Base-by-base conservation (phyloP, 2,113 vertebrate genomes). In the Nesoenas mayeri region DNA sequence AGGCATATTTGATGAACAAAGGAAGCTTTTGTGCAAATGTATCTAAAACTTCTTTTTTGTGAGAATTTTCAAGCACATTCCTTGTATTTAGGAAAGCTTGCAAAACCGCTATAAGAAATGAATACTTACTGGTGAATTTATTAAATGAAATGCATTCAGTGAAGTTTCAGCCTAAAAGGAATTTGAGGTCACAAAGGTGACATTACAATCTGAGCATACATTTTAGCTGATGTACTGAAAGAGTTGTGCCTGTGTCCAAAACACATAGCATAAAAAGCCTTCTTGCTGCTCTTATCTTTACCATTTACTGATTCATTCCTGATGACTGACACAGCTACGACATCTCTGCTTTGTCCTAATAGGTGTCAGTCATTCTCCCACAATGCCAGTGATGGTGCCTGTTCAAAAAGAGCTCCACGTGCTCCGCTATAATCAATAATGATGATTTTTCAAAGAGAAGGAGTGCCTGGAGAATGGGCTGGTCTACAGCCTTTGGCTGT, bases 391-490 rank as follows among this genome's bases (percentile, higher is more conserved):
- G 72, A 31, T 82, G 0, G 0, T 83, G 47, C 67, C 29, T 5
- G 0, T 84, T 81, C 61, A 56, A 67, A 74, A 75, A 94, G 66
- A 85, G 38, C 29, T 53, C 62, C 56, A 1, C 25, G 61, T 40
- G 24, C 57, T 86, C 9, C 25, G 2, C 24, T 32, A 40, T 47
- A 91, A 96, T 79, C 88, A 89, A 73, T 58, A 17, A 79, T 50
- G 78, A 89, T 81, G 85, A 54, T 57, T 93, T 92, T 92, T 50
- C 66, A 91, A 79, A 84, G 65, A 32, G 47, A 77, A 81, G 19
- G 56, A 93, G 51, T 48, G 82, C 92, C 88, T 91, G 58, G 34
- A 94, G 87, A 64, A 56, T 22, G 56, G 85, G 94, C 34, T 93
- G 71, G 47, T 75, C 67, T 71, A 4, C 31, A 91, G 64, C 38